Percentiles rank a stretch among this genome's conserved stretches.
Evolutionary conservation across 2,888 invertebrate genomes (phyloP).

Genomic region (Lasioglossum marginatum): DNA sequence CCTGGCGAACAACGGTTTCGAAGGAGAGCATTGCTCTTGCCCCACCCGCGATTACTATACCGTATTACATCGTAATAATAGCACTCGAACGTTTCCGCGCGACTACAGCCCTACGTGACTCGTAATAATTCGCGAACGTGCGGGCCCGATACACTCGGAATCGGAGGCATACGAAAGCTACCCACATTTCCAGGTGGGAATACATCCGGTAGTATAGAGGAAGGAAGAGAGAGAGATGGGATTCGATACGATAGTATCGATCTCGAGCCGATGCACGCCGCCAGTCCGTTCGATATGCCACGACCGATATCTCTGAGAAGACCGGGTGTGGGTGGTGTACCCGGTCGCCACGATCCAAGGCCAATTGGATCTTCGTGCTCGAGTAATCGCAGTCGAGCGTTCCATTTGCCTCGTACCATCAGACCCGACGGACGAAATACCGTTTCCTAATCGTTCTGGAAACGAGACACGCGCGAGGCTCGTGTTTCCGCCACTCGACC

Average conservation of each 20-base stretch:
- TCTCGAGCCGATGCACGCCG: conserved; percentile 24
- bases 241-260: conserved; percentile 38
- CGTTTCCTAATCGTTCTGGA: conserved; percentile 57
- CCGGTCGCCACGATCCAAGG: conserved; percentile 47
- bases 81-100: conserved; percentile 64
- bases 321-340: conserved; percentile 1
- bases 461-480: conserved; percentile 48
- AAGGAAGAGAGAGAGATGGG: neutral
- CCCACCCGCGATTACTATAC: conserved; percentile 51
- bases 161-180: conserved; percentile 43
- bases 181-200: conserved; percentile 43
- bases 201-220: neutral
- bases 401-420: conserved; percentile 52
- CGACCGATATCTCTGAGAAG: conserved; percentile 26
- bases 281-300: conserved; percentile 34
- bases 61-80: conserved; percentile 76
- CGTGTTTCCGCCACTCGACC: neutral
- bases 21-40: neutral
- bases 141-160: conserved; percentile 47
- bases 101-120: conserved; percentile 76
- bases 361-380: conserved; percentile 50
- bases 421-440: conserved; percentile 41
- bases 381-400: conserved; percentile 52
- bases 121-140: conserved; percentile 75
- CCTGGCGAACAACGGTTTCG: neutral